Evolutionary conservation across 2,113 vertebrate species (phyloP).

Genomic region (Chroicocephalus ridibundus): DNA sequence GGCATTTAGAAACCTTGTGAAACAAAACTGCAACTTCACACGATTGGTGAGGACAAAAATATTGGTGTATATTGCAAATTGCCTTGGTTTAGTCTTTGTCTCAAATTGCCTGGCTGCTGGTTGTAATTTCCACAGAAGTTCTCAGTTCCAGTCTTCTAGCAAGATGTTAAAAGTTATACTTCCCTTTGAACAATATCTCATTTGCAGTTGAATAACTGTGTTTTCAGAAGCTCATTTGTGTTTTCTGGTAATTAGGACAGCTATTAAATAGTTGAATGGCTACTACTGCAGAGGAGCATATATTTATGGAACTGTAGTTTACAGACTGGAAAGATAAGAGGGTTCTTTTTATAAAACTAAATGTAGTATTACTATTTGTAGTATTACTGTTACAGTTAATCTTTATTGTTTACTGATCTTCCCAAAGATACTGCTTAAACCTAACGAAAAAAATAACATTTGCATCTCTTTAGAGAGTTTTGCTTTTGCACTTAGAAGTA

Average conservation of each 20-base stretch:
- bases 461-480: neutral
- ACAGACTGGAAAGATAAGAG: neutral
- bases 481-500: neutral
- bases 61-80: neutral
- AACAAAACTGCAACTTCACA: neutral
- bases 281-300: neutral
- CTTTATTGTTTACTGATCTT: neutral
- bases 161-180: constrained; percentile 16
- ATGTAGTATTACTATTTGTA: neutral
- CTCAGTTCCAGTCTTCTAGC: neutral
- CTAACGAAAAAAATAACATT: neutral
- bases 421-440: neutral
- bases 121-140: neutral
- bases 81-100: neutral
- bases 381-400: neutral
- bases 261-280: constrained; percentile 32
- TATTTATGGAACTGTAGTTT: neutral
- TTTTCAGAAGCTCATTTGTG: constrained; percentile 23
- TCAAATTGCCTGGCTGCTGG: neutral
- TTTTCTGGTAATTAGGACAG: constrained; percentile 44
- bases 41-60: neutral
- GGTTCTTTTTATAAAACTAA: neutral
- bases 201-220: constrained; percentile 36
- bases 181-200: neutral
- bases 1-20: neutral